Evolutionary conservation across 2,113 vertebrate genomes (phyloP).

Genomic region (Crotalus helleri): DNA sequence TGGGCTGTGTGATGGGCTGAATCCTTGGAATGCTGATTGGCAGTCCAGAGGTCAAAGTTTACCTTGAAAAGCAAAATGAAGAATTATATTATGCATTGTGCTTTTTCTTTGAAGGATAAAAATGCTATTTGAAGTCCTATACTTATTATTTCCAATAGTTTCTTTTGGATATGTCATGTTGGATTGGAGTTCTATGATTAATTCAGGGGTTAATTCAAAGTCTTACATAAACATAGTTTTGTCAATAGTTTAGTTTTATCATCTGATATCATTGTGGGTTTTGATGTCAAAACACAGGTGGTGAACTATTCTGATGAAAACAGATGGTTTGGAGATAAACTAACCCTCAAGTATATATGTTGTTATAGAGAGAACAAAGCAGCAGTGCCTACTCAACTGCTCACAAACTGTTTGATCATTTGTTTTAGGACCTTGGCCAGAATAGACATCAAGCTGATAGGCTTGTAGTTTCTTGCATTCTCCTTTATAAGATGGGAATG

Average conservation of each 20-base stretch:
- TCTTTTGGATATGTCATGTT: not conserved
- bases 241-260: not conserved
- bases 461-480: not conserved
- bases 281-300: not conserved
- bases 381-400: not conserved
- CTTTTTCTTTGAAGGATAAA: slow-evolving; percentile 29
- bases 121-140: not conserved
- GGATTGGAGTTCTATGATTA: not conserved
- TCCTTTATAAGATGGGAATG: not conserved
- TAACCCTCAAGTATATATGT: not conserved
- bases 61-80: slow-evolving; percentile 51
- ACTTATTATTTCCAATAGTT: not conserved
- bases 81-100: slow-evolving; percentile 53
- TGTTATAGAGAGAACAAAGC: not conserved
- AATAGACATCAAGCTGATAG: not conserved
- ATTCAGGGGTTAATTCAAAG: not conserved
- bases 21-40: slow-evolving; percentile 66
- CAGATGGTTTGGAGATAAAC: not conserved
- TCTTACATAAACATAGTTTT: not conserved
- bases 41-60: slow-evolving; percentile 66
- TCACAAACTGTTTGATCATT: not conserved
- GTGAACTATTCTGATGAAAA: not conserved
- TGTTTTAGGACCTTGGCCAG: not conserved
- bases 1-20: slow-evolving; percentile 67
- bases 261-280: not conserved